phyloP scores from a whole-genome alignment of 2,797 vertebrate species.

The Mionectes olivaceus region DNA sequence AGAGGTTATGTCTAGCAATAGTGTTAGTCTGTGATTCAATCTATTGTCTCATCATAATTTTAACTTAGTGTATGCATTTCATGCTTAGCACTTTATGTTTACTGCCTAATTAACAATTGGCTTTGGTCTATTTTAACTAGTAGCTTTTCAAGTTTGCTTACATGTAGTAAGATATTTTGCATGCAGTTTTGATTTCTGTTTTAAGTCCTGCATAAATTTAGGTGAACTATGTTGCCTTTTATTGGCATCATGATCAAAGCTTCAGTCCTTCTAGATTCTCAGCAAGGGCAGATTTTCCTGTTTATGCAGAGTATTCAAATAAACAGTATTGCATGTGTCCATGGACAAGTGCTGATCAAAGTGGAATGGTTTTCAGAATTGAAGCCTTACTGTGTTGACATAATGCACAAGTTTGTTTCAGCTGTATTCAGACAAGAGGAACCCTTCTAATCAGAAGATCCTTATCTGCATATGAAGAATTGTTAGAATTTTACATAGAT shows the following conservation, averaged over 20 bases:
- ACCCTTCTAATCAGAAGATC: not conserved
- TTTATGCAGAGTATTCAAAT: not conserved
- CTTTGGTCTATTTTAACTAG: not conserved
- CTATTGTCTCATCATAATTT: not conserved
- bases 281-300: not conserved
- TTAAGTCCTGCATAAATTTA: not conserved
- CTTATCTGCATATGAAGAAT: not conserved
- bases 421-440: not conserved
- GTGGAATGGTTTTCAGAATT: not conserved
- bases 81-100: not conserved
- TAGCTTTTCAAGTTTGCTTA: not conserved
- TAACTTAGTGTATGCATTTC: not conserved
- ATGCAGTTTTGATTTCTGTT: not conserved
- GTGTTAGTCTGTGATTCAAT: not conserved
- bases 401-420: not conserved
- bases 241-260: not conserved
- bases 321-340: not conserved
- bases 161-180: not conserved
- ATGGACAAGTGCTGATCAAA: not conserved
- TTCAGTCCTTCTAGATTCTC: not conserved
- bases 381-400: not conserved
- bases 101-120: not conserved
- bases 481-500: not conserved
- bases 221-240: not conserved
- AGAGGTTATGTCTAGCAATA: not conserved